Evolutionary conservation across 2,113 vertebrate genomes (phyloP), one percentile per base, ranked within the genome.

Genomic region (Mus spicilegus): DNA sequence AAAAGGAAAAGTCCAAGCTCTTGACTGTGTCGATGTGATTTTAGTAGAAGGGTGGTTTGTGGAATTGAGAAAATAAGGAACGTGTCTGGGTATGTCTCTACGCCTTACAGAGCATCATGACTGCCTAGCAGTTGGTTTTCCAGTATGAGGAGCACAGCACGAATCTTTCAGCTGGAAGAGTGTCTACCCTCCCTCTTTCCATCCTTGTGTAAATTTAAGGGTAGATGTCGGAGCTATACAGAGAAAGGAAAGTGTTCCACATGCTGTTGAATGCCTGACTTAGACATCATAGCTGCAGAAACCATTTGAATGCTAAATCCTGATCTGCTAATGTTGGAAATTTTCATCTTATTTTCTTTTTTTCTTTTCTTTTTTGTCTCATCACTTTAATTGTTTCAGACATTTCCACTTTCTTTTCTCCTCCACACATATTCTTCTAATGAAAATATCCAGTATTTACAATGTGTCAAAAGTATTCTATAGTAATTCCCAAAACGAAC

Each of bases 301-400:
- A 58, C 93, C 49, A 80, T 16, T 92, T 65, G 12, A 3, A 33
- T 51, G 54, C 13, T 36, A 61, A 9, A 70, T 87, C 14, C 17
- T 95, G 36, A 87, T 63, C 36, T 58, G 61, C 90, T 69, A 92
- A 56, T 73, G 11, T 81, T 90, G 3, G 9, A 72, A 77, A 30
- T 11, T 39, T 56, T 28, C 42, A 19, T 65, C 39, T 65, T 19
- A 46, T 46, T 63, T n/a, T 10, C 33, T n/a, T 19, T 58, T 58
- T 63, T 63, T 39, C 24, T 10, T 39, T n/a, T 10, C 33, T n/a
- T 19, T 58, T 75, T 46, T 10, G 67, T 61, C 16, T 84, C 30
- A 28, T 42, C n/a, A 30, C 3, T 96, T 87, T 61, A 42, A 61
- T 88, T 87, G 77, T 87, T 91, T 95, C 80, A 87, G 20, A 63